These are phyloP conservation scores for Ibycter americanus DNA, from an alignment of 2,797 vertebrate genomes.

Conservation along the genomic window DNA sequence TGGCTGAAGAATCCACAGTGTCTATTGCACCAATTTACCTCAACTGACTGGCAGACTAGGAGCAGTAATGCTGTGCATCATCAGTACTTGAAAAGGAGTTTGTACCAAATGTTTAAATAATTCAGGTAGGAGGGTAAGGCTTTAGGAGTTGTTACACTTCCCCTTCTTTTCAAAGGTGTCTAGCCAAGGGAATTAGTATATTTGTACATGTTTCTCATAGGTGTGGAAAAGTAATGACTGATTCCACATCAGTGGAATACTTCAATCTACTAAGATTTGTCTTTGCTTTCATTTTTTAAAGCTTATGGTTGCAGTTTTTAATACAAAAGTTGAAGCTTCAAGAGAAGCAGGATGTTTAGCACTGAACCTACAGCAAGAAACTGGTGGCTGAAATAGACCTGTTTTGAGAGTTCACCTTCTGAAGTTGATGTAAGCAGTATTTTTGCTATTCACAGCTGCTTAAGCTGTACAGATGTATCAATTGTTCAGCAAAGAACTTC, in stretches of 20 bases:
- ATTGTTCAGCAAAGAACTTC: background rate
- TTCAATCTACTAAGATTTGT: conserved; percentile 52
- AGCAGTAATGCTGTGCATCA: background rate
- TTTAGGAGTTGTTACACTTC: background rate
- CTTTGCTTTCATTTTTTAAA: conserved; percentile 66
- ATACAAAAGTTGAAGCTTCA: conserved; percentile 33
- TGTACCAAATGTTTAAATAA: background rate
- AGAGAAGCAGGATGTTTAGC: conserved; percentile 36
- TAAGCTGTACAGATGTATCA: background rate
- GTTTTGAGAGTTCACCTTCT: background rate
- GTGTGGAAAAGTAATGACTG: background rate
- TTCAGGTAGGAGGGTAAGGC: background rate
- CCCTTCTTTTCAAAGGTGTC: background rate
- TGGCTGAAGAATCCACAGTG: background rate
- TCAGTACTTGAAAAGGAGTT: background rate
- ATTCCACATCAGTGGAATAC: background rate
- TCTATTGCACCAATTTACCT: background rate
- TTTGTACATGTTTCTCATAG: background rate
- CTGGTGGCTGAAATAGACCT: background rate
- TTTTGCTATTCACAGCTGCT: background rate
- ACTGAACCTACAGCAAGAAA: background rate
- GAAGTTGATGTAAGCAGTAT: background rate
- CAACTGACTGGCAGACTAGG: background rate
- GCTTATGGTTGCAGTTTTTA: conserved; percentile 26
- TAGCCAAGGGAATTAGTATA: background rate